Percentiles rank a stretch among this genome's conserved stretches.
Evolutionary conservation across 2,797 vertebrate species (phyloP).

Genomic region (Trematomus bernacchii): DNA sequence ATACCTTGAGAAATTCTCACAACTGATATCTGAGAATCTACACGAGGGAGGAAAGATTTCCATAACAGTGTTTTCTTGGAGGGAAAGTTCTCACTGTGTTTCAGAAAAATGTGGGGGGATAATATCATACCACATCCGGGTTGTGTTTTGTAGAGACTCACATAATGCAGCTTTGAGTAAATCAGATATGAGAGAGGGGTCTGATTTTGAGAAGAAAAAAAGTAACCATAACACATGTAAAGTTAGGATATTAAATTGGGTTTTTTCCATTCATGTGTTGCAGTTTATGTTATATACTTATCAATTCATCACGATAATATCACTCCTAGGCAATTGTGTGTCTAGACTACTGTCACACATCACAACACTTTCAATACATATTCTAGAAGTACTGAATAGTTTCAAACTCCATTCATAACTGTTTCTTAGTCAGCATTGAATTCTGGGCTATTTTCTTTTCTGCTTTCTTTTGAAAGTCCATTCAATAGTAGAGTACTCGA

Average conservation of each 20-base stretch:
- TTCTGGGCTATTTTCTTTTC: too few relatives aligned
- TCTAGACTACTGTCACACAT: not conserved
- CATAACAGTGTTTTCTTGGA: slow-evolving; percentile 8
- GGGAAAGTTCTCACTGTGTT: slow-evolving; percentile 21
- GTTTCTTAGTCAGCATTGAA: too few relatives aligned
- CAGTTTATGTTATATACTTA: not conserved
- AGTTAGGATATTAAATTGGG: not conserved
- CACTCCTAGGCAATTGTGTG: too few relatives aligned
- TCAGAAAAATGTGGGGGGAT: not conserved
- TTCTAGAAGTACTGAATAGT: too few relatives aligned
- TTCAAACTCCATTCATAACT: too few relatives aligned
- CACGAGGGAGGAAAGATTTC: slow-evolving; percentile 17
- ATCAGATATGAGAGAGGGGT: not conserved
- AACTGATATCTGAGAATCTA: slow-evolving; percentile 35
- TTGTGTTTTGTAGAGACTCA: not conserved
- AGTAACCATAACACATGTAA: not conserved
- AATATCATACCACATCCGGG: not conserved
- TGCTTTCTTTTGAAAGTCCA: too few relatives aligned
- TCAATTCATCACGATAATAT: not conserved
- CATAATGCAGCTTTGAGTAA: not conserved
- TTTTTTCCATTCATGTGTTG: not conserved
- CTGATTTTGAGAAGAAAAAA: not conserved
- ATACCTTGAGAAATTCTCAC: slow-evolving; percentile 20
- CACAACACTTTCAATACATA: not conserved
- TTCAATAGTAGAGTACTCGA: too few relatives aligned